Conservation (phyloP, 2,888 invertebrate species). For the Dusona sp. region DNA sequence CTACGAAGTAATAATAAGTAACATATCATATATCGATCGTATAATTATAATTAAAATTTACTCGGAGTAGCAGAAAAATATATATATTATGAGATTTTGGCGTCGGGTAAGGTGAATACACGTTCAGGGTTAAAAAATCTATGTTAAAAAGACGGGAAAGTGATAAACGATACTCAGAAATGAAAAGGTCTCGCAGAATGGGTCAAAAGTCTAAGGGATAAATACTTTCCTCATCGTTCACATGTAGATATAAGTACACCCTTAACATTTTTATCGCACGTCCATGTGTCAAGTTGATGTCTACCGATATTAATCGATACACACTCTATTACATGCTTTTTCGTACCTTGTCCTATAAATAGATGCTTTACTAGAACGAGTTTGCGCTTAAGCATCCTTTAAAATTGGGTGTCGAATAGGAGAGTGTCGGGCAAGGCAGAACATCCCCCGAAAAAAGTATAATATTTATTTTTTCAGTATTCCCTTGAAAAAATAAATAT, state of each 20-base stretch:
- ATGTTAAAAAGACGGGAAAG: neutral
- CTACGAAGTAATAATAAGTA: neutral
- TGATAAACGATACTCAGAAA: neutral
- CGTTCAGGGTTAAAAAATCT: neutral
- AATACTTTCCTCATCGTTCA: conserved; percentile 30
- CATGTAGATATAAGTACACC: neutral
- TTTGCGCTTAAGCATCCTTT: conserved; percentile 35
- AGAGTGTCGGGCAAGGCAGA: too few relatives aligned
- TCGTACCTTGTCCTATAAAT: neutral
- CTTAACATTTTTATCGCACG: conserved; percentile 37
- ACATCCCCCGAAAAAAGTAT: too few relatives aligned
- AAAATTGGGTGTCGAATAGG: too few relatives aligned
- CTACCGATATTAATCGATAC: conserved; percentile 73
- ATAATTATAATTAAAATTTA: neutral
- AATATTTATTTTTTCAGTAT: too few relatives aligned
- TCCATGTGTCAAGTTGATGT: conserved; percentile 74
- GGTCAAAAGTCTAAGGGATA: conserved; percentile 14
- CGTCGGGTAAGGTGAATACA: neutral
- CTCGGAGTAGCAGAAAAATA: neutral
- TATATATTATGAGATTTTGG: neutral
- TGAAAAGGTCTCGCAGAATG: conserved; percentile 22
- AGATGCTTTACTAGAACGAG: conserved; percentile 7
- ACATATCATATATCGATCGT: neutral
- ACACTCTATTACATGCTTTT: conserved; percentile 2
- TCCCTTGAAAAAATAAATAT: too few relatives aligned